Conservation (phyloP, 2,113 vertebrate species). For the Zootoca vivipara region DNA sequence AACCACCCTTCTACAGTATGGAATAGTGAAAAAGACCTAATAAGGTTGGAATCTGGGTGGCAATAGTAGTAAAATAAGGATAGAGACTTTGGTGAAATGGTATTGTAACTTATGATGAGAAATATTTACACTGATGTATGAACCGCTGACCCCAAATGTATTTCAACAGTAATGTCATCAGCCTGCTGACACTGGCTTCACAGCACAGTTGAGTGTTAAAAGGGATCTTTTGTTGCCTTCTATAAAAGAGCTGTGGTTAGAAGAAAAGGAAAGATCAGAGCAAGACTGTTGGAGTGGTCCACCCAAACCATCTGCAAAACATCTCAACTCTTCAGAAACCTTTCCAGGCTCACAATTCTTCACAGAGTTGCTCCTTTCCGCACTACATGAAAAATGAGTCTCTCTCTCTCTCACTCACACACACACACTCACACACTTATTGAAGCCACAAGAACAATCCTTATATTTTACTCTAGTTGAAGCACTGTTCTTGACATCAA, state of each 20-base stretch:
- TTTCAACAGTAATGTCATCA: conserved; percentile 47
- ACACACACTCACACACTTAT: background rate
- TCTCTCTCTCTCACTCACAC: background rate
- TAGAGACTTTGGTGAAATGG: conserved; percentile 50
- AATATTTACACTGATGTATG: conserved; percentile 49
- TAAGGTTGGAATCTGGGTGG: conserved; percentile 71
- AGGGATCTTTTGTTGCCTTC: conserved; percentile 43
- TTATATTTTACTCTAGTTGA: conserved; percentile 32
- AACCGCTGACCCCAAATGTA: conserved; percentile 49
- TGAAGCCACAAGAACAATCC: conserved; percentile 28
- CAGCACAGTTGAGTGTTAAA: conserved; percentile 14
- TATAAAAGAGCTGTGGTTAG: conserved; percentile 39
- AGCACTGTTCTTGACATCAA: conserved; percentile 36
- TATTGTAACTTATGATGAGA: conserved; percentile 48
- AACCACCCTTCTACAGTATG: background rate
- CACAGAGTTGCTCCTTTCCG: conserved; percentile 43
- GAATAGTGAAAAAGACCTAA: conserved; percentile 62
- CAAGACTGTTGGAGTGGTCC: conserved; percentile 15
- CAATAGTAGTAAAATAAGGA: conserved; percentile 63
- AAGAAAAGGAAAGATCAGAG: conserved; percentile 40
- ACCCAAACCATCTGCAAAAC: conserved; percentile 38
- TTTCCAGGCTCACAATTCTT: conserved; percentile 36
- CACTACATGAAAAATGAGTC: conserved; percentile 16
- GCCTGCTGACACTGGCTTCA: conserved; percentile 57
- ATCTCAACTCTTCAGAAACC: conserved; percentile 37